These are phyloP conservation scores for Diglossa brunneiventris DNA, from an alignment of 2,113 vertebrate species.

Conservation along the genomic window DNA sequence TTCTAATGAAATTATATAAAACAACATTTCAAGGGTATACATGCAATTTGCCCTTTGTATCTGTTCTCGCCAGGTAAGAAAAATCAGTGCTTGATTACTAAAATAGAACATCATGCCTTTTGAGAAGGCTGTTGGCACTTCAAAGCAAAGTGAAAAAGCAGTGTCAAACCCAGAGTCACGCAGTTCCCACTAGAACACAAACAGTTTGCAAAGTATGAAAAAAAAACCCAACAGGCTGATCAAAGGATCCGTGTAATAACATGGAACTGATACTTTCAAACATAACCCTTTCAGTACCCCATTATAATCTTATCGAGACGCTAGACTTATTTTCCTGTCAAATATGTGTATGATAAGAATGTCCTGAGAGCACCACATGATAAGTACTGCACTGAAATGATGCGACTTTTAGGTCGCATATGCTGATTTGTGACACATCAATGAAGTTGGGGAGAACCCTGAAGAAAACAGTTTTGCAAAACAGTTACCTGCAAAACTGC, in stretches of 20 bases:
- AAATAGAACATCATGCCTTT: conserved; percentile 1
- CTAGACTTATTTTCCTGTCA: neutral
- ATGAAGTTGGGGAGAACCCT: neutral
- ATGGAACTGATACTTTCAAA: neutral
- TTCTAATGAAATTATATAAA: neutral
- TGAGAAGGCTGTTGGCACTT: neutral
- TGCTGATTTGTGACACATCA: neutral
- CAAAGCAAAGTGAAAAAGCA: conserved; percentile 25
- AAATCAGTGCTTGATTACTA: neutral
- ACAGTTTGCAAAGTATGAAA: neutral
- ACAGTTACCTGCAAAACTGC: neutral
- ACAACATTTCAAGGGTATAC: neutral
- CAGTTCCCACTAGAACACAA: neutral
- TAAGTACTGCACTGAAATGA: neutral
- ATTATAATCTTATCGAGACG: neutral
- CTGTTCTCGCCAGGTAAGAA: neutral
- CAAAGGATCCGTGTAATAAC: neutral
- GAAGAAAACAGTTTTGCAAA: neutral
- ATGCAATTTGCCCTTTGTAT: neutral
- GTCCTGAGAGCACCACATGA: neutral
- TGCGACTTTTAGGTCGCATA: neutral
- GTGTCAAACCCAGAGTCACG: neutral
- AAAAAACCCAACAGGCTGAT: neutral
- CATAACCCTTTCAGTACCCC: neutral
- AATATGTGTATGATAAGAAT: neutral